These are phyloP conservation scores for Pelecanoides urinatrix DNA, from an alignment of 2,113 vertebrate genomes.

Conservation along the genomic window DNA sequence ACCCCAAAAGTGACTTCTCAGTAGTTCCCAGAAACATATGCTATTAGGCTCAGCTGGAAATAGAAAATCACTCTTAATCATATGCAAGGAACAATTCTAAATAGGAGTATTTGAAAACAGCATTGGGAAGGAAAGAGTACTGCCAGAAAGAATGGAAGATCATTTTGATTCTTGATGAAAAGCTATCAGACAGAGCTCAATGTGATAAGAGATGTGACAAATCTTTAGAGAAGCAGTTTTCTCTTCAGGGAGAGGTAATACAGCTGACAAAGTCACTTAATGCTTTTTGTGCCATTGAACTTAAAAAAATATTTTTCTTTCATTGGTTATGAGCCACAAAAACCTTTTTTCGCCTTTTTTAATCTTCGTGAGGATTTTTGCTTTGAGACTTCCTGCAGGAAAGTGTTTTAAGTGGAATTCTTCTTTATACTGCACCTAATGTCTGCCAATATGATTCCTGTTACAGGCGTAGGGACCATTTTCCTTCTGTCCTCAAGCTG, in stretches of 20 bases:
- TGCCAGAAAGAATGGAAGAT: neutral
- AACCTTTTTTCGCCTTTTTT: neutral
- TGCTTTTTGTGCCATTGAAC: constrained; percentile 17
- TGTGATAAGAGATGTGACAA: neutral
- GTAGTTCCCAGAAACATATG: neutral
- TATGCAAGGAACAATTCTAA: constrained; percentile 42
- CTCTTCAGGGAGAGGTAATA: constrained; percentile 24
- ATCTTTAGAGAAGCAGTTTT: constrained; percentile 7
- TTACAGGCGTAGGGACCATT: constrained; percentile 6
- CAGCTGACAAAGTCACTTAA: neutral
- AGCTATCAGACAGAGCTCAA: neutral
- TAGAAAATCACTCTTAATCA: neutral
- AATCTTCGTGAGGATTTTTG: constrained; percentile 9
- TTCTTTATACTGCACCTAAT: constrained; percentile 20
- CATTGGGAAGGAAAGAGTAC: neutral
- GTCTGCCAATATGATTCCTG: constrained; percentile 41
- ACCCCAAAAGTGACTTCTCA: constrained; percentile 8
- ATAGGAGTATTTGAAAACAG: constrained; percentile 40
- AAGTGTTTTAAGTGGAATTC: constrained; percentile 46
- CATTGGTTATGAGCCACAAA: neutral
- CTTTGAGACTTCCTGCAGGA: constrained; percentile 36
- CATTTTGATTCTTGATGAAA: neutral
- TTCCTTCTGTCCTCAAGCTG: constrained; percentile 64
- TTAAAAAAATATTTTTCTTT: neutral
- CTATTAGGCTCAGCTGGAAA: constrained; percentile 16